Percentiles rank a stretch among this genome's conserved stretches.
These are phyloP conservation scores for Amiota communis DNA, from an alignment of 2,888 invertebrate genomes.

Conservation along the genomic window DNA sequence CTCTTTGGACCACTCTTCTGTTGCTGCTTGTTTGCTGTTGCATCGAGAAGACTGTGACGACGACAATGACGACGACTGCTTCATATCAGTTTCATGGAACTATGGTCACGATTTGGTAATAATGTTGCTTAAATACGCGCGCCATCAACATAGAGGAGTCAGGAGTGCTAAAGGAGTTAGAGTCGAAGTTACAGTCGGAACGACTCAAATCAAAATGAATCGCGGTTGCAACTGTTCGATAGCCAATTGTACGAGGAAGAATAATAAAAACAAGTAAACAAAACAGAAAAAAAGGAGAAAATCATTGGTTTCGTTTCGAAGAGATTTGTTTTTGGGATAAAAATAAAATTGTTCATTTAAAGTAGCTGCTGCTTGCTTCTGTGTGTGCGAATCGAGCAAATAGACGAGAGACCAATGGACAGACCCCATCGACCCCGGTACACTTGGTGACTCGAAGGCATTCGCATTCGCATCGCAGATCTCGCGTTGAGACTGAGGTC, in stretches of 20 bases:
- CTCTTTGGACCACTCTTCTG: background rate
- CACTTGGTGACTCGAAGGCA: background rate
- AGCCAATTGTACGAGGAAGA: slow-evolving; percentile 34
- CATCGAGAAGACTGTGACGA: slow-evolving; percentile 16
- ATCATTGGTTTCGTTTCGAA: slow-evolving; percentile 64
- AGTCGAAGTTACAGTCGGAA: slow-evolving; percentile 23
- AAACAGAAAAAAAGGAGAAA: slow-evolving; percentile 42
- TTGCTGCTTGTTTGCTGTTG: slow-evolving; percentile 46
- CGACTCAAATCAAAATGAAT: slow-evolving; percentile 7
- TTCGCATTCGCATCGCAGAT: background rate
- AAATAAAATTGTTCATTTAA: slow-evolving; percentile 71
- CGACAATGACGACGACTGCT: slow-evolving; percentile 29
- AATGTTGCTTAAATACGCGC: slow-evolving; percentile 70
- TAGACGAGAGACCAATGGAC: background rate
- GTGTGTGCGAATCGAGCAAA: slow-evolving; percentile 49
- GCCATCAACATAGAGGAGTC: background rate
- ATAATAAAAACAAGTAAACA: slow-evolving; percentile 7
- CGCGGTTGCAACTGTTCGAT: slow-evolving; percentile 37
- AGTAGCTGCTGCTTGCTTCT: slow-evolving; percentile 72
- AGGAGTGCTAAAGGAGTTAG: background rate
- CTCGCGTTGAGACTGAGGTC: background rate
- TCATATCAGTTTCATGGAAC: slow-evolving; percentile 74
- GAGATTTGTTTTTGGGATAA: slow-evolving; percentile 71
- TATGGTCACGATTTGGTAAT: slow-evolving; percentile 73
- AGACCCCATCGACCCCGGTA: no score